Conservation (phyloP, 2,113 vertebrate genomes). For the Dicrurus megarhynchus region DNA sequence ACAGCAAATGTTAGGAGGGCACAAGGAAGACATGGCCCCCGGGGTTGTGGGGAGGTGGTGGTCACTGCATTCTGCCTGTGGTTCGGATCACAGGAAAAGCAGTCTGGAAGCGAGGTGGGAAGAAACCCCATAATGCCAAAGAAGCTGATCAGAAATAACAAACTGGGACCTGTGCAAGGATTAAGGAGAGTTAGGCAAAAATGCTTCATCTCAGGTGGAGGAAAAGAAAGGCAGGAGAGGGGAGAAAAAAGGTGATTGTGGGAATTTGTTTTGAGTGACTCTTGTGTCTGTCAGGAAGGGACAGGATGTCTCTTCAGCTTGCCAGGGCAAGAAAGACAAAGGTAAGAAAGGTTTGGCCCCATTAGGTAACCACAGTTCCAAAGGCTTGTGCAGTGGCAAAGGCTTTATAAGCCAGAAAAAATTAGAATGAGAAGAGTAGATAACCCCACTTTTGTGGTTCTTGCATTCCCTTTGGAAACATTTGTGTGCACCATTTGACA, state of each 20-base stretch:
- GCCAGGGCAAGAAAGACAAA: not conserved
- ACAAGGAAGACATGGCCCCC: not conserved
- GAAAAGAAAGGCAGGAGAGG: not conserved
- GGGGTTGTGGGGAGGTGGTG: not conserved
- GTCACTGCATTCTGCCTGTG: not conserved
- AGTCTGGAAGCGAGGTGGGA: not conserved
- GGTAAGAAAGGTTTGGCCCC: not conserved
- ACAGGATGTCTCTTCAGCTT: not conserved
- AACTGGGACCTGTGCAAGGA: not conserved
- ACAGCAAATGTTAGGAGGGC: not conserved
- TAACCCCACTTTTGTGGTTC: not conserved
- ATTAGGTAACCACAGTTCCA: not conserved
- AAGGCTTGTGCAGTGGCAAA: not conserved
- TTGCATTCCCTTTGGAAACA: not conserved
- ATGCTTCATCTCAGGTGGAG: not conserved
- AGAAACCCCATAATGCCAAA: not conserved
- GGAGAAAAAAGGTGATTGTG: not conserved
- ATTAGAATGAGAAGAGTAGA: not conserved
- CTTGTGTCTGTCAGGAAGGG: not conserved
- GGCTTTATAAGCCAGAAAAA: not conserved
- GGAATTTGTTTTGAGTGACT: not conserved
- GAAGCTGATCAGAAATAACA: not conserved
- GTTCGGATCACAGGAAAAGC: accelerated
- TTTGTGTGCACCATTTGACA: not conserved
- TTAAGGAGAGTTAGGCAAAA: not conserved